A percentile compares a stretch with the other conserved stretches of the same genome.
phyloP scores from a whole-genome alignment of 2,113 vertebrate genomes.

The Perca fluviatilis region DNA sequence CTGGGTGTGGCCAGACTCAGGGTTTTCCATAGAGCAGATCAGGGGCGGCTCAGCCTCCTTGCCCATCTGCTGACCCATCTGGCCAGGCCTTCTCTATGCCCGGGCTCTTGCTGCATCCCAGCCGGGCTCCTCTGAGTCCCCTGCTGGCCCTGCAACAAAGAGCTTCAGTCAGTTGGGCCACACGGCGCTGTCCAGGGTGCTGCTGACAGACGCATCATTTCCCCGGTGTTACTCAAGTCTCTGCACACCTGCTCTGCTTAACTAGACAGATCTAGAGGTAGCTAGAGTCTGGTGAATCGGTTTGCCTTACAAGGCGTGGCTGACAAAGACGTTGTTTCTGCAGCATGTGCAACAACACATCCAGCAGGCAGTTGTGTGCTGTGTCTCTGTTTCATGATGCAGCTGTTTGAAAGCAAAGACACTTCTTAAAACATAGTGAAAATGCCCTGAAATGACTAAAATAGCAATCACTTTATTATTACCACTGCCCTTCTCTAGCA shows the following conservation, averaged over 20 bases:
- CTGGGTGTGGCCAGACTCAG: conserved; percentile 73
- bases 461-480: background rate
- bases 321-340: conserved; percentile 35
- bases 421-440: background rate
- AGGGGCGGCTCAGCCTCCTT: conserved; percentile 82
- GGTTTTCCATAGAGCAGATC: conserved; percentile 81
- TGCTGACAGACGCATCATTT: conserved; percentile 77
- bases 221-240: conserved; percentile 50
- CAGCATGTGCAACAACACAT: conserved; percentile 37
- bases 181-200: conserved; percentile 81
- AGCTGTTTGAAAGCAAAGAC: conserved; percentile 22
- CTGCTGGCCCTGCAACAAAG: conserved; percentile 73
- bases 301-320: conserved; percentile 47
- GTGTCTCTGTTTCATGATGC: conserved; percentile 12
- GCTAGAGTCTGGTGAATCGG: conserved; percentile 39
- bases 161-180: conserved; percentile 78
- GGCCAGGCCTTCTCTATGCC: conserved; percentile 76
- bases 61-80: conserved; percentile 96
- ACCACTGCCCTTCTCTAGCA: background rate
- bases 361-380: background rate
- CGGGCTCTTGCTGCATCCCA: conserved; percentile 52
- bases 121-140: conserved; percentile 60
- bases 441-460: background rate
- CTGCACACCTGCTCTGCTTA: conserved; percentile 58
- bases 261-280: conserved; percentile 50